A percentile compares a stretch with the other conserved stretches of the same genome.
phyloP scores from a whole-genome alignment of 2,888 invertebrate species.

The Hololepta plana region DNA sequence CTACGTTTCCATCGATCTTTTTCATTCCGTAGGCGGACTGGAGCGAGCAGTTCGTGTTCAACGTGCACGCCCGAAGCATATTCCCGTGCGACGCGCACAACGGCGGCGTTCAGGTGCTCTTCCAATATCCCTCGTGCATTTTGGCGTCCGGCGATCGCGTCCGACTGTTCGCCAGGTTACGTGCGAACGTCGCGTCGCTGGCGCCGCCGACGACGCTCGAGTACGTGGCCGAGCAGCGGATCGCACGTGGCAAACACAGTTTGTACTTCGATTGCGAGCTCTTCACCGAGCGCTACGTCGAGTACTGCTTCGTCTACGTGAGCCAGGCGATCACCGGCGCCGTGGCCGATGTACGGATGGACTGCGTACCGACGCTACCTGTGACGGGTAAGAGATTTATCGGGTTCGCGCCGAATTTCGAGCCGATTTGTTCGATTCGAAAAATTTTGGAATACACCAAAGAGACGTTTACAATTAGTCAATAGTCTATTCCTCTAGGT shows the following conservation, averaged over 20 bases:
- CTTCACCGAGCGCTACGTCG: constrained; percentile 66
- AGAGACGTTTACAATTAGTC: too few species aligned
- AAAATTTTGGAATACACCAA: too few species aligned
- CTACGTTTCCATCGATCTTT: too few species aligned
- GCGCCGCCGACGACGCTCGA: constrained; percentile 43
- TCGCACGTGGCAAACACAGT: constrained; percentile 52
- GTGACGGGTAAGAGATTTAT: constrained; percentile 64
- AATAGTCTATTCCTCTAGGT: too few species aligned
- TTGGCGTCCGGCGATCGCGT: constrained; percentile 58
- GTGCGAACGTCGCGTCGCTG: constrained; percentile 48
- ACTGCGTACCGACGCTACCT: constrained; percentile 69
- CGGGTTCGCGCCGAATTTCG: too few species aligned
- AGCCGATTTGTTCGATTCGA: too few species aligned
- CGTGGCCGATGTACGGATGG: constrained; percentile 67
- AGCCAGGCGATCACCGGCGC: constrained; percentile 73
- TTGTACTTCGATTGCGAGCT: constrained; percentile 63
- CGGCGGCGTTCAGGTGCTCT: constrained; percentile 56
- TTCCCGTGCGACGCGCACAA: constrained; percentile 61
- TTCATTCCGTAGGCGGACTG: constrained; percentile 52
- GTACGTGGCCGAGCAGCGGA: constrained; percentile 48
- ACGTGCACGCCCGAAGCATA: constrained; percentile 67
- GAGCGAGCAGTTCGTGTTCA: constrained; percentile 72
- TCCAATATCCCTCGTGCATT: constrained; percentile 72
- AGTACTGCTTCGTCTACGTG: constrained; percentile 79
- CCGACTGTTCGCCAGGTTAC: constrained; percentile 57